A percentile compares a stretch with the other conserved stretches of the same genome.
Conservation (phyloP, 1,140 invertebrate species). For the Zaprionus ghesquierei region DNA sequence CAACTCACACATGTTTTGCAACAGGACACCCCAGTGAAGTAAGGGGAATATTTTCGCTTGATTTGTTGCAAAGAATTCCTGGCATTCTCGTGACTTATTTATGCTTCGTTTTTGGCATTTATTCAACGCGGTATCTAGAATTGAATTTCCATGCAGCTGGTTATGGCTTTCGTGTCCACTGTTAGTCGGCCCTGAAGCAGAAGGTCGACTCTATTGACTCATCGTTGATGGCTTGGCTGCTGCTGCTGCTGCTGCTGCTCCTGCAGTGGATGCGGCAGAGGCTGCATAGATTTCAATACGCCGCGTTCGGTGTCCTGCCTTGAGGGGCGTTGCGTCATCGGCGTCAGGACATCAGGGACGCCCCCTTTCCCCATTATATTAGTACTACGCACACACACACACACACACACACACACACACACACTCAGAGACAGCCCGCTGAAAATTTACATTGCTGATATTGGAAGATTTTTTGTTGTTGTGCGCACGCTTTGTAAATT, state of each 20-base stretch:
- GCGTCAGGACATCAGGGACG: slow-evolving; percentile 55
- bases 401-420: neutral
- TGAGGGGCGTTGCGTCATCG: slow-evolving; percentile 70
- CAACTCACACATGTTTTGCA: neutral
- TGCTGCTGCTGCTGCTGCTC: neutral
- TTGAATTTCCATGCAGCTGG: slow-evolving; percentile 29
- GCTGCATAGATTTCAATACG: slow-evolving; percentile 73
- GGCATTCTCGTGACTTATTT: slow-evolving; percentile 9
- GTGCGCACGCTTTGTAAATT: slow-evolving; percentile 51
- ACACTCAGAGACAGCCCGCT: neutral
- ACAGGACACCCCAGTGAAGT: neutral
- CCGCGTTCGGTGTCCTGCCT: slow-evolving; percentile 54
- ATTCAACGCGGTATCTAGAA: slow-evolving; percentile 5
- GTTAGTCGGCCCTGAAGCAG: slow-evolving; percentile 49
- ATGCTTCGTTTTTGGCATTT: neutral
- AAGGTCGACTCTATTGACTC: slow-evolving; percentile 69
- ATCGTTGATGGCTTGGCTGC: slow-evolving; percentile 68
- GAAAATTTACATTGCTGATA: slow-evolving; percentile 79
- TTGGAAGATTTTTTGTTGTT: slow-evolving; percentile 65
- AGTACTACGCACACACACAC: slow-evolving; percentile 3
- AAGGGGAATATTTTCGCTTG: slow-evolving; percentile 6
- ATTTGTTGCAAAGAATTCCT: slow-evolving; percentile 6
- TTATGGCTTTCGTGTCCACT: slow-evolving; percentile 51
- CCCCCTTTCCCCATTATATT: slow-evolving; percentile 23
- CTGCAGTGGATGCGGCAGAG: no score